A percentile compares a stretch with the other conserved stretches of the same genome.
Conservation (phyloP, 2,888 invertebrate species). For the Tipula helvola region DNA sequence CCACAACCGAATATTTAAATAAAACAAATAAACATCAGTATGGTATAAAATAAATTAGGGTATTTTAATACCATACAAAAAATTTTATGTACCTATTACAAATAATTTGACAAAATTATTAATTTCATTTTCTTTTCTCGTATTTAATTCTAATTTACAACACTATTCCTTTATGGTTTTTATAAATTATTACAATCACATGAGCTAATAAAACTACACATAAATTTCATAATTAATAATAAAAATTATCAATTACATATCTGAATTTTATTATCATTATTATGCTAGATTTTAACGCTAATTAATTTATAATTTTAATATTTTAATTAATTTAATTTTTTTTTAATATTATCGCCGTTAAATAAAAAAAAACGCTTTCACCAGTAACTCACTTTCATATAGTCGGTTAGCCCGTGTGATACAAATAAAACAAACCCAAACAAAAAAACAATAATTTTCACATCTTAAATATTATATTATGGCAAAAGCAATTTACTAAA, state of each 20-base stretch:
- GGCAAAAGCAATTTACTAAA: neutral
- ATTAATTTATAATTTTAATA: neutral
- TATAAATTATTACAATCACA: neutral
- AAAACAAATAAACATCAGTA: neutral
- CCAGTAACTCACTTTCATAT: neutral
- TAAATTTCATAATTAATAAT: neutral
- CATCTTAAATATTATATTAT: no score
- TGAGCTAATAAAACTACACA: neutral
- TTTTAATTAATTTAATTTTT: no score
- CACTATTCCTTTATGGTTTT: neutral
- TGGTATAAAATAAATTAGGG: neutral
- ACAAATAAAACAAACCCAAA: neutral
- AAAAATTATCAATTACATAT: neutral
- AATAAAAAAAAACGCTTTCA: neutral
- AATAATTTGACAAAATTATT: neutral
- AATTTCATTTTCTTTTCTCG: neutral
- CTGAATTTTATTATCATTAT: conserved; percentile 4
- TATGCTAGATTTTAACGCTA: neutral
- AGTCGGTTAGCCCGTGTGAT: neutral
- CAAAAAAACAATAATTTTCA: neutral
- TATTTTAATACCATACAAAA: neutral
- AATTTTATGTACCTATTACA: neutral
- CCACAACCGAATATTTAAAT: neutral
- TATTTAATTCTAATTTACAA: neutral
- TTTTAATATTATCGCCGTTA: neutral